These are phyloP conservation scores for Sphaeramia orbicularis DNA, from an alignment of 2,797 vertebrate genomes.

Conservation along the genomic window DNA sequence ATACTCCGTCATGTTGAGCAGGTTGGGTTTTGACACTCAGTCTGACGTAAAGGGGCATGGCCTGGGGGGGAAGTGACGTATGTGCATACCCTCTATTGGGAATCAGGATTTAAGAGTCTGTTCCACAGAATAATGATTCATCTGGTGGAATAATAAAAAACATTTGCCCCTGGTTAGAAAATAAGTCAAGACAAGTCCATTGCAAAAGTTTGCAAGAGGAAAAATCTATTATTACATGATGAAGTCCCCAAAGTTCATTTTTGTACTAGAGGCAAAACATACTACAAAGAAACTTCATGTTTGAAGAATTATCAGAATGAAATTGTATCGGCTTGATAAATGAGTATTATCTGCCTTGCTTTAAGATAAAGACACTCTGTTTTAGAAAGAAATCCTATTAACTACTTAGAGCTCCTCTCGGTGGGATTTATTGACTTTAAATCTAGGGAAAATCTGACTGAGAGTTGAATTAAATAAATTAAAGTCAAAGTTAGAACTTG, in stretches of 20 bases:
- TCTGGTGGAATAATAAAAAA: conserved; percentile 19
- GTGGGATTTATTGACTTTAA: neutral
- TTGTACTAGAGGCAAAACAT: neutral
- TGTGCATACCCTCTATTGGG: too few relatives aligned
- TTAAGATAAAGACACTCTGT: neutral
- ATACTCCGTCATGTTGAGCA: too few relatives aligned
- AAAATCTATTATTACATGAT: neutral
- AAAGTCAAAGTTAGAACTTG: neutral
- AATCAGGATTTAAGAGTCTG: conserved; percentile 31
- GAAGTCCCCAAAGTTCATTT: neutral
- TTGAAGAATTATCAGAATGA: neutral
- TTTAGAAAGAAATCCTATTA: too few relatives aligned
- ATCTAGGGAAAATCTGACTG: neutral
- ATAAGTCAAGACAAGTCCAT: neutral
- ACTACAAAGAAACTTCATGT: neutral
- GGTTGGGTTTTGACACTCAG: too few relatives aligned
- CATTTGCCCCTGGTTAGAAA: neutral
- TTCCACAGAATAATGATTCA: conserved; percentile 40
- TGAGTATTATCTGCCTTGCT: neutral
- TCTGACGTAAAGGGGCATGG: too few relatives aligned
- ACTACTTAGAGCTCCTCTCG: neutral
- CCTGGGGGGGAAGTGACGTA: too few relatives aligned
- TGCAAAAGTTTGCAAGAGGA: neutral
- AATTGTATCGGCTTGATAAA: neutral
- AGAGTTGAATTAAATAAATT: neutral